Base-by-base conservation (phyloP, 1,140 invertebrate genomes). In the Chionoecetes opilio region DNA sequence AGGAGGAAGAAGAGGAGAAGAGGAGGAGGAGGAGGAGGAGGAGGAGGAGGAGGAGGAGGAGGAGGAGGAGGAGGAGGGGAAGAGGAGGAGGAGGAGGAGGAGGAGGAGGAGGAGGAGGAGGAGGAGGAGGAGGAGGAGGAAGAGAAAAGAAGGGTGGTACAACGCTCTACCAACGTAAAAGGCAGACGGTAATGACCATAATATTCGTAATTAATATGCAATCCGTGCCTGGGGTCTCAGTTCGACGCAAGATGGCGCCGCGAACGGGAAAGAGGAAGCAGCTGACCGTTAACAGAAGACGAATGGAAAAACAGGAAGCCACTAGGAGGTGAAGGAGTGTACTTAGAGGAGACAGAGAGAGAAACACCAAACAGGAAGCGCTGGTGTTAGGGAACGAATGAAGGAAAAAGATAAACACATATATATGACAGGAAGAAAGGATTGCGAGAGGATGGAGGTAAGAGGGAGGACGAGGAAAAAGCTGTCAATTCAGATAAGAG, bases 151-250 rank as follows among this genome's bases (percentile, higher is more conserved):
- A 46, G 26, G 32, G 41, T 86, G 82, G 82, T 9, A 53, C 31
- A 82, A 29, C 82, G n/a, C 31, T 21, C 88, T 21, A 17, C 38
- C 29, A 17, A 84, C 92, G 82, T 86, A 93, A 86, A 93, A 93
- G 92, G 91, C 37, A 92, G 82, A 86, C 92, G 34, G 37, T 93
- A 86, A 93, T 93, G 82, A 93, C 41, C 92, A 26, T 86, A 93
- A 93, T 93, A 86, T 93, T 84, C 3, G 92, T 93, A 93, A 93
- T 93, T 93, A 93, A 93, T 93, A 93, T 93, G 92, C 92, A 86
- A 86, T 93, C 38, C 92, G 92, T 93, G 92, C 82, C 35, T 32
- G 37, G 91, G 82, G 9, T 92, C 35, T 34, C 34, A 82, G 41
- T 92, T 82, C 75, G 91, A 37, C 3, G 14, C 32, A 41, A 37